Evolutionary conservation across 2,888 invertebrate species (phyloP), one percentile per base, ranked within the genome.

Genomic region (Euplexia lucipara): DNA sequence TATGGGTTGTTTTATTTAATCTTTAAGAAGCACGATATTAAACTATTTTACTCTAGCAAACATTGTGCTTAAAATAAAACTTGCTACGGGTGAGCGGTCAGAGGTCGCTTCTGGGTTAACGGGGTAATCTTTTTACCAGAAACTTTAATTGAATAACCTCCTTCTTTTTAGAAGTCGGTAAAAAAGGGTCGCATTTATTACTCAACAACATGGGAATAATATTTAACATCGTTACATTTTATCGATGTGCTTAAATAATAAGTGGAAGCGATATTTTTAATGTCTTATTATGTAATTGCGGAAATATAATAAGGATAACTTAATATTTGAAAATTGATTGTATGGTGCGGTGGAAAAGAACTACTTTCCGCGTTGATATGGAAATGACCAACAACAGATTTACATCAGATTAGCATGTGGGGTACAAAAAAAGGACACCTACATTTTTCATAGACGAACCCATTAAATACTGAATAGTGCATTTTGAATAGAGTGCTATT

Each of bases 141-240:
- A 83, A 82, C 75, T 85, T 84, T 82, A 83, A 18, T 6, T 26
- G 18, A 79, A 84, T 39, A 0, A 7, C n/a, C n/a, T 8, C 3
- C 10, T 14, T 35, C 14, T 10, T 39, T 39, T 39, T 16, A 3
- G 16, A 14, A 6, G 6, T n/a, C n/a, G n/a, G n/a, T n/a, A n/a
- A n/a, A 26, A 85, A 83, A 67, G 69, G 76, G 64, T 81, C 20
- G 12, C 22, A 54, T 56, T 26, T 47, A 30, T 49, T 41, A 39
- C n/a, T 49, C 16, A 32, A 20, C 10, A 58, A 48, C 8, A 9
- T 35, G 7, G 8, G 9, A 63, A 48, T 14, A 32, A 32, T 47
- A 34, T 48, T 32, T 39, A 32, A 32, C 30, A 45, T 45, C 1
- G n/a, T 22, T 30, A 26, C 12, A 30, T 37, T 45, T 12, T 14